Evolutionary conservation across 2,113 vertebrate species (phyloP).

Genomic region (Rutilus rutilus): DNA sequence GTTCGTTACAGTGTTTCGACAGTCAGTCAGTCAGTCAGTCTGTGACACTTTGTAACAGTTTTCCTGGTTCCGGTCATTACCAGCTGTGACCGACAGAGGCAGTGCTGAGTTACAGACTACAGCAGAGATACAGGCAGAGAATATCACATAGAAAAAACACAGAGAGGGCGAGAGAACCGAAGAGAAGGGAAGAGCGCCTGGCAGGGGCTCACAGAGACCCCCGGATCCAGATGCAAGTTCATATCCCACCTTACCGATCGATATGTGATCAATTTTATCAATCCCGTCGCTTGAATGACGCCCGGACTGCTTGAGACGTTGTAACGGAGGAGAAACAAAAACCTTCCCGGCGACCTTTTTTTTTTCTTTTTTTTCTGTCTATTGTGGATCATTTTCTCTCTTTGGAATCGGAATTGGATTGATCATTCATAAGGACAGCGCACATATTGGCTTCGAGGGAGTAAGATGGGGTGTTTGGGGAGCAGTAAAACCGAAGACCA

Average conservation of each 20-base stretch:
- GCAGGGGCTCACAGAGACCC: conserved; percentile 82
- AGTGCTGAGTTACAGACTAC: conserved; percentile 85
- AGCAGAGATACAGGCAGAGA: conserved; percentile 76
- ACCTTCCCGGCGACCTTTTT: conserved; percentile 73
- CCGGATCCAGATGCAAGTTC: conserved; percentile 64
- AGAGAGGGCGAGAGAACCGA: conserved; percentile 71
- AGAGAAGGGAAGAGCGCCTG: conserved; percentile 75
- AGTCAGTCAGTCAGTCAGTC: neutral
- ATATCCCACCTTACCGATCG: conserved; percentile 35
- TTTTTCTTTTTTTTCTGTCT: conserved; percentile 28
- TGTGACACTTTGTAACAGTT: conserved; percentile 42
- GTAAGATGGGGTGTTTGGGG: conserved; percentile 96
- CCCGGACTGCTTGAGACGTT: conserved; percentile 61
- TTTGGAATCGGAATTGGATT: conserved; percentile 44
- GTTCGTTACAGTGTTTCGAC: neutral
- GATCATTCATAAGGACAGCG: conserved; percentile 49
- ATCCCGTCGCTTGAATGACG: conserved; percentile 47
- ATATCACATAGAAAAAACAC: conserved; percentile 82
- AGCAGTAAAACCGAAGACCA: conserved; percentile 98
- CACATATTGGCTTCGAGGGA: conserved; percentile 66
- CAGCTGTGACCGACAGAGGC: conserved; percentile 87
- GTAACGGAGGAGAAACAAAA: conserved; percentile 70
- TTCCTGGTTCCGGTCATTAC: conserved; percentile 77
- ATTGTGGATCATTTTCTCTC: conserved; percentile 50
- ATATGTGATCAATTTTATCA: conserved; percentile 33